Evolutionary conservation across 2,113 vertebrate genomes (phyloP).

Genomic region (Thalassoma bifasciatum): DNA sequence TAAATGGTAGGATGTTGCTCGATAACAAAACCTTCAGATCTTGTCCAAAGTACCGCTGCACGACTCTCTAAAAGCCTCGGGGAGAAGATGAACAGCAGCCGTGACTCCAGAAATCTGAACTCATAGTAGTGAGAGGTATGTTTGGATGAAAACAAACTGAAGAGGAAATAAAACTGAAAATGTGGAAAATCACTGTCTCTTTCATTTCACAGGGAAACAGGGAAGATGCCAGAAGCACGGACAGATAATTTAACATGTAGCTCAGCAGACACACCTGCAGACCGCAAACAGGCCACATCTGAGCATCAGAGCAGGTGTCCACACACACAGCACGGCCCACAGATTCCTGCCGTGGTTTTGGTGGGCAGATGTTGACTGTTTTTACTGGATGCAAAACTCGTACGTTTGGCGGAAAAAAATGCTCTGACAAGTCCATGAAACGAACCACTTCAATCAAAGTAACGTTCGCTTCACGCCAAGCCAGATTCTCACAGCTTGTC

Average conservation of each 20-base stretch:
- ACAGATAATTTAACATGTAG: conserved; percentile 16
- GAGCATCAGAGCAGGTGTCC: conserved; percentile 59
- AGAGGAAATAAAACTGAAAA: background rate
- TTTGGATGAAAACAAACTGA: background rate
- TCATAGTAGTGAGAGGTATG: background rate
- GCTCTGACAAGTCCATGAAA: conserved; percentile 48
- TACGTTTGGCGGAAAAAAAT: conserved; percentile 32
- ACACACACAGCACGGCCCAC: conserved; percentile 1
- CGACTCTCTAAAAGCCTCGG: background rate
- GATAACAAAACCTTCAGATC: conserved; percentile 46
- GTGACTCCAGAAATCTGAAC: background rate
- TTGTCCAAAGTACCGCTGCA: background rate
- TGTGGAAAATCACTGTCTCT: background rate
- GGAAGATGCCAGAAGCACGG: background rate
- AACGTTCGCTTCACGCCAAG: conserved; percentile 23
- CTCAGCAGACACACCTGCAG: conserved; percentile 38
- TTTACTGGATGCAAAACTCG: conserved; percentile 56
- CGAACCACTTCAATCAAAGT: conserved; percentile 40
- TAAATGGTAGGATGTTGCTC: conserved; percentile 39
- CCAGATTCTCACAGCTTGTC: conserved; percentile 49
- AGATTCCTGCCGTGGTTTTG: conserved; percentile 52
- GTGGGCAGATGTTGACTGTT: conserved; percentile 55
- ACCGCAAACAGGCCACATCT: conserved; percentile 16
- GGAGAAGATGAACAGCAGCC: conserved; percentile 2
- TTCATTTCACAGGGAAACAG: background rate